Evolutionary conservation across 2,113 vertebrate genomes (phyloP), one percentile per base, ranked within the genome.

Genomic region (Pseudopodoces humilis): DNA sequence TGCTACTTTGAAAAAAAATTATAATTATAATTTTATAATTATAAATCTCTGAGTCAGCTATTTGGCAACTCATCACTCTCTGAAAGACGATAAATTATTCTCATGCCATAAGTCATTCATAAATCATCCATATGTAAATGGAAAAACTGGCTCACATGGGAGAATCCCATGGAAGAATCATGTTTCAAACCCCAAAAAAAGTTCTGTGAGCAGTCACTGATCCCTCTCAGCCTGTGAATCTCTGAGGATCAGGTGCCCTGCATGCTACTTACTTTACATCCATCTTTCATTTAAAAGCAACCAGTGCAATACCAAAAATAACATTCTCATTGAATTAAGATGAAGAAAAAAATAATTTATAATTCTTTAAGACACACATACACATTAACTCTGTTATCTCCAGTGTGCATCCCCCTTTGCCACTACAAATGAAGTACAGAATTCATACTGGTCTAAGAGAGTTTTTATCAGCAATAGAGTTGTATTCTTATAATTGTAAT

Each of bases 1-100:
- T 33, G 19, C 35, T 91, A 55, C 47, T 88, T 86, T 39, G 33
- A 83, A 92, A 89, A 95, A 74, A 33, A 65, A 83, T 94, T 91
- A 16, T 21, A 76, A 76, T 74, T 44, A 46, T 31, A 76, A 33
- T 69, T 87, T 94, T 91, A 16, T 21, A 79, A 76, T 74, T 44
- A 46, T 31, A 76, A 86, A 74, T 65, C 43, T 80, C 50, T 64
- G 72, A 59, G 25, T 70, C 39, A 77, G 52, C 18, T 70, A 17
- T 87, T 87, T 83, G 78, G 64, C 46, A 76, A 85, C 55, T 69
- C 25, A 59, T 76, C 55, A 79, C 28, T 39, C 65, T 44, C 63
- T 74, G 43, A 72, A 85, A 94, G 21, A 58, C 41, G 39, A 65
- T 39, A 85, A 87, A 67, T 72, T 92, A 67, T 74, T 85, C 58